Evolutionary conservation across 2,113 vertebrate species (phyloP), one percentile per base, ranked within the genome.

Genomic region (Leptobrachium leishanense): DNA sequence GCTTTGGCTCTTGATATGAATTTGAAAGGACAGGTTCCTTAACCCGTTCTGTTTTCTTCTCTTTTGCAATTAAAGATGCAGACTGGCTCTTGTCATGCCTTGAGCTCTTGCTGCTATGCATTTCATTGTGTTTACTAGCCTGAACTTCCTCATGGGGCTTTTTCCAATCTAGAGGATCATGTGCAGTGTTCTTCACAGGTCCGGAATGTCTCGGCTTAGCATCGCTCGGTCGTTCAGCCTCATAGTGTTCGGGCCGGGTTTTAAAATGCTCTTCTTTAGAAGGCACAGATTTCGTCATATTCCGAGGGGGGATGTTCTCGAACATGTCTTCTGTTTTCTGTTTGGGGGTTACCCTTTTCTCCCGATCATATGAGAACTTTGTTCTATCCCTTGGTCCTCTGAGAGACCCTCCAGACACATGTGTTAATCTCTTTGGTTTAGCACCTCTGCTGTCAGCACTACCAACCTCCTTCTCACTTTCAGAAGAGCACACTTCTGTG

Each of bases 401-500:
- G 73, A 89, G 89, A 82, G 90, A 84, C 1, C 43, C 82, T 44
- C 91, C 89, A 12, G 88, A 72, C 66, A 88, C 72, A 2, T 91
- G 89, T 2, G 85, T 63, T 5, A 87, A 84, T 84, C 89, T 94
- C 85, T 94, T 94, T 53, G 93, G 93, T 75, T 94, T 94, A 77
- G 93, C 93, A 68, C 93, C 93, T 84, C 90, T 90, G 42, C 88
- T 90, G 70, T 92, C 90, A 2, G 84, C 88, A 67, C 80, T 85
- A 0, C 84, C 85, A 74, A 88, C 46, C 31, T 93, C 92, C 68
- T 90, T 90, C 55, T 93, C 92, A 68, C 88, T 91, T 67, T 93
- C 93, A 1, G 90, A 88, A 66, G 91, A 92, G 6, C 86, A 43
- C 31, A 88, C 74, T 41, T 89, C 88, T 63, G 75, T 90, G 53